phyloP scores from a whole-genome alignment of 2,797 vertebrate genomes.

The Schizothorax lantsangensis region DNA sequence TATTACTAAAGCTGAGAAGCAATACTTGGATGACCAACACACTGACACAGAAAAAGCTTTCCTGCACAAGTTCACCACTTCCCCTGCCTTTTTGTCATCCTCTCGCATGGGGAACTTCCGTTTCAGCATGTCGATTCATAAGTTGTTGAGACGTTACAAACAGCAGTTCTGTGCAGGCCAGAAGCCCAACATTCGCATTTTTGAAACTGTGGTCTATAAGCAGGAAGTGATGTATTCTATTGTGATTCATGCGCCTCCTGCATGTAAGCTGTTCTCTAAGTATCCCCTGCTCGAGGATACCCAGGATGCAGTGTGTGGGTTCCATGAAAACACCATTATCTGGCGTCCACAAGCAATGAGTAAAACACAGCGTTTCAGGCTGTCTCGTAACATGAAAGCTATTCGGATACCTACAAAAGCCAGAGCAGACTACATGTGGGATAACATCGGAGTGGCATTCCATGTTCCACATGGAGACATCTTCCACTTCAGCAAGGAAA shows the following conservation, averaged over 20 bases:
- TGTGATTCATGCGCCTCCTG: constrained; percentile 34
- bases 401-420: fast-evolving
- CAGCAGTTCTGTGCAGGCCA: constrained; percentile 30
- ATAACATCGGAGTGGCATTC: constrained; percentile 42
- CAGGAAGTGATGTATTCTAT: constrained; percentile 50
- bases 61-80: constrained; percentile 46
- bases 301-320: constrained; percentile 1
- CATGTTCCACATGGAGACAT: constrained; percentile 36
- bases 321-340: constrained; percentile 23
- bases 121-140: constrained; percentile 26
- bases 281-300: constrained; percentile 33
- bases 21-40: not conserved
- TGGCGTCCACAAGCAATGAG: constrained; percentile 48
- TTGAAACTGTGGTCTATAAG: constrained; percentile 48
- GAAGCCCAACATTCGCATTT: constrained; percentile 16
- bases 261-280: not conserved
- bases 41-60: not conserved
- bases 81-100: constrained; percentile 46
- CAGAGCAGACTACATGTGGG: constrained; percentile 21
- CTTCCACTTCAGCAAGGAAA: constrained; percentile 17
- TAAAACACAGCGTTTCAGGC: constrained; percentile 5
- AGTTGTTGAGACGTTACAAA: constrained; percentile 25
- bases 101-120: constrained; percentile 51
- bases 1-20: not conserved
- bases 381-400: not conserved